Evolutionary conservation across 2,113 vertebrate genomes (phyloP).

Genomic region (Platysteira castanea): DNA sequence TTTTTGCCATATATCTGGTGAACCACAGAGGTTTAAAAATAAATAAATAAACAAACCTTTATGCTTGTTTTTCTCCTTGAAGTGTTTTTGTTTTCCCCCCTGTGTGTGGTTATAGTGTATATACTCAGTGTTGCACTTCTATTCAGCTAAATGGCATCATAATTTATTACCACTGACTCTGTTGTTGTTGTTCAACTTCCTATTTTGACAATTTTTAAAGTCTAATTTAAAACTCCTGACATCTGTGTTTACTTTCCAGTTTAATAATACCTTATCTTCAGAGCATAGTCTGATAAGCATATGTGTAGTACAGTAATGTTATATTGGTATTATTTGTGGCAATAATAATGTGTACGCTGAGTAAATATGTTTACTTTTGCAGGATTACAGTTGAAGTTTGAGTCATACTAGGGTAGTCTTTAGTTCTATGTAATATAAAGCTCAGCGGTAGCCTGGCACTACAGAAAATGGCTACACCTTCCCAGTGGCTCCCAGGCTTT

Average conservation of each 20-base stretch:
- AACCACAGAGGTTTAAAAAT: neutral
- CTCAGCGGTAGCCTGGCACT: fast-evolving
- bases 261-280: conserved; percentile 60
- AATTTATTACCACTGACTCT: conserved; percentile 34
- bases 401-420: neutral
- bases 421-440: neutral
- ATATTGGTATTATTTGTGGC: conserved; percentile 22
- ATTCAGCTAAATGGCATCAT: neutral
- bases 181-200: conserved; percentile 41
- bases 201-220: conserved; percentile 62
- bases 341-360: neutral
- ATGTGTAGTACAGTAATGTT: conserved; percentile 25
- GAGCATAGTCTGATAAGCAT: conserved; percentile 33
- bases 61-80: neutral
- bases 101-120: neutral
- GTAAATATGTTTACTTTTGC: neutral
- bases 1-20: neutral
- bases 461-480: neutral
- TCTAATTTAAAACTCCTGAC: conserved; percentile 61
- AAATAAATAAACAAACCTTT: neutral
- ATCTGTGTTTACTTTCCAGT: conserved; percentile 68
- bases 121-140: neutral
- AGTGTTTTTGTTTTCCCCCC: neutral
- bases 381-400: neutral
- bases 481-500: neutral